Evolutionary conservation across 2,888 invertebrate genomes (phyloP).

Genomic region (Drosophila longiperda): DNA sequence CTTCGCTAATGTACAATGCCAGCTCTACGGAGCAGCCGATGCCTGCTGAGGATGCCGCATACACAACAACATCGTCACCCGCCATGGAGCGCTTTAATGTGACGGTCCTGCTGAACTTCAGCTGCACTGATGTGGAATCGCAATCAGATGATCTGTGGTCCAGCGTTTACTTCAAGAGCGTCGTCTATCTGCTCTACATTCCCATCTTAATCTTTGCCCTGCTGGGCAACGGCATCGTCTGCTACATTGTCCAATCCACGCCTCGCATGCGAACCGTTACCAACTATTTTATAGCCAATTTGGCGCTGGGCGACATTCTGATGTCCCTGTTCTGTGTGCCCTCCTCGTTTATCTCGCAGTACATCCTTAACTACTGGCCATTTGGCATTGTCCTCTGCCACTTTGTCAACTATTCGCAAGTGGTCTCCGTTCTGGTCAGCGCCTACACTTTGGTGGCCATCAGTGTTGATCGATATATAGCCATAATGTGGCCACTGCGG

Average conservation of each 20-base stretch:
- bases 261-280: slow-evolving; percentile 96
- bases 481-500: slow-evolving; percentile 94
- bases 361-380: slow-evolving; percentile 94
- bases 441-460: slow-evolving; percentile 96
- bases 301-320: slow-evolving; percentile 95
- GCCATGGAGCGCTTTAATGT: slow-evolving; percentile 50
- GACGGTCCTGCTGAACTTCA: slow-evolving; percentile 62
- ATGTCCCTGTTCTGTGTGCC: slow-evolving; percentile 97
- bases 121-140: slow-evolving; percentile 68
- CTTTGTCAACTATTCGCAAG: slow-evolving; percentile 92
- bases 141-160: slow-evolving; percentile 77
- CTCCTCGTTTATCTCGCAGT: slow-evolving; percentile 93
- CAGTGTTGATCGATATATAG: slow-evolving; percentile 95
- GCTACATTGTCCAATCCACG: slow-evolving; percentile 93
- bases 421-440: slow-evolving; percentile 92
- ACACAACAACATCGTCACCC: slow-evolving; percentile 15
- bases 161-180: slow-evolving; percentile 87
- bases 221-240: slow-evolving; percentile 91
- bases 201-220: slow-evolving; percentile 90
- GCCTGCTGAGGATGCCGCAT: slow-evolving; percentile 16
- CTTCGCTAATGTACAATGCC: slow-evolving; percentile 45
- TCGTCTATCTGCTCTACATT: slow-evolving; percentile 90
- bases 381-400: slow-evolving; percentile 93
- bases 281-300: slow-evolving; percentile 95
- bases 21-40: slow-evolving; percentile 48